These are phyloP conservation scores for Eupsittula cactorum DNA, from an alignment of 2,113 vertebrate species.

Conservation along the genomic window DNA sequence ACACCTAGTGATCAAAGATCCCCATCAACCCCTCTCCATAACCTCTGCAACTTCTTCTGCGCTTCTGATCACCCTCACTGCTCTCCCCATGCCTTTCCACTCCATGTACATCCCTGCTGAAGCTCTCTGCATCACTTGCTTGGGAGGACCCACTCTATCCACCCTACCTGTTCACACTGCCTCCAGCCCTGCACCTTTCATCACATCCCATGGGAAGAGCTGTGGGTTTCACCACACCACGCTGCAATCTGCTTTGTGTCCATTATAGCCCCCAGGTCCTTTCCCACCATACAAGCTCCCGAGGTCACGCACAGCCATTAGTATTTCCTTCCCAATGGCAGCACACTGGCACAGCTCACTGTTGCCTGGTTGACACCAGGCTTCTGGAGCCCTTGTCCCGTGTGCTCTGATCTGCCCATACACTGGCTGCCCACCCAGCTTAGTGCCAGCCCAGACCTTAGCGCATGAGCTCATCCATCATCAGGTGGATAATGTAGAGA, in stretches of 20 bases:
- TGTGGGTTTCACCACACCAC: background rate
- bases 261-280: background rate
- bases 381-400: background rate
- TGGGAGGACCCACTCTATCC: background rate
- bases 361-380: background rate
- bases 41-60: background rate
- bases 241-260: background rate
- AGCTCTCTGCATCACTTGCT: rapidly evolving
- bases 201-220: background rate
- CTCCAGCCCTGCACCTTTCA: background rate
- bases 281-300: background rate
- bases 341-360: background rate
- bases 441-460: background rate
- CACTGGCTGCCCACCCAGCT: background rate
- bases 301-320: background rate
- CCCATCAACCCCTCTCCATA: background rate
- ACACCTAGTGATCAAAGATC: rapidly evolving
- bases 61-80: background rate
- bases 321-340: background rate
- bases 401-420: rapidly evolving
- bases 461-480: rapidly evolving
- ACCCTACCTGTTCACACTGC: background rate
- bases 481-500: background rate
- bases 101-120: background rate
- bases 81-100: background rate